Evolutionary conservation across 1,140 invertebrate genomes (phyloP).

Genomic region (Hylaeus volcanicus): DNA sequence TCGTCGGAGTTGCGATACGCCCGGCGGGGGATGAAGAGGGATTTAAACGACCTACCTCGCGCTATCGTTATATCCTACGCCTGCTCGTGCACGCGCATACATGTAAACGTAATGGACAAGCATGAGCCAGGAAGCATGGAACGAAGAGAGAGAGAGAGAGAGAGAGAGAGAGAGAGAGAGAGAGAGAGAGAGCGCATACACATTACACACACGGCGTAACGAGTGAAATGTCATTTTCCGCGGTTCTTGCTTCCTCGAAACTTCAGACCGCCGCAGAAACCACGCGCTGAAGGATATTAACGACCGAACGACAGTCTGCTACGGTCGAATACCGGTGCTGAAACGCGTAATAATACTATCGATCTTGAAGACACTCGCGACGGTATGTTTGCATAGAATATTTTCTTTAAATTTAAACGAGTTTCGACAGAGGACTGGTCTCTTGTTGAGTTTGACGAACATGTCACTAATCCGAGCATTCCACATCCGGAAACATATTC

Average conservation of each 20-base stretch:
- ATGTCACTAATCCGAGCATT: not conserved
- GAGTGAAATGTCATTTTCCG: conserved; percentile 48
- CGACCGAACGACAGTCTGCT: conserved; percentile 1
- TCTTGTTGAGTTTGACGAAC: not conserved
- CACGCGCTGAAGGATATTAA: conserved; percentile 34
- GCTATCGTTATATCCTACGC: conserved; percentile 15
- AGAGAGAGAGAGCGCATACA: no score
- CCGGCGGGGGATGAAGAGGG: conserved; percentile 21
- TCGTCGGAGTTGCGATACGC: conserved; percentile 36
- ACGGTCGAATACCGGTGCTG: not conserved
- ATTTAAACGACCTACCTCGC: conserved; percentile 52
- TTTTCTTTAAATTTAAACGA: not conserved
- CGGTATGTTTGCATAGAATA: not conserved
- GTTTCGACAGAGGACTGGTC: not conserved
- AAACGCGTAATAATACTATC: not conserved
- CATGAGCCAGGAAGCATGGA: conserved; percentile 1
- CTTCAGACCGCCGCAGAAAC: not conserved
- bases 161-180: not conserved
- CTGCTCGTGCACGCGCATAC: conserved; percentile 3
- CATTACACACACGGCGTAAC: not conserved
- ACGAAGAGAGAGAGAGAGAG: not conserved
- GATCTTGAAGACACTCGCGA: not conserved
- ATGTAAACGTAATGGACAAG: conserved; percentile 43
- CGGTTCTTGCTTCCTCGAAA: conserved; percentile 6
- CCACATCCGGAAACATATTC: not conserved